Evolutionary conservation across 2,888 invertebrate species (phyloP).

Genomic region (Ferrisia virgata): DNA sequence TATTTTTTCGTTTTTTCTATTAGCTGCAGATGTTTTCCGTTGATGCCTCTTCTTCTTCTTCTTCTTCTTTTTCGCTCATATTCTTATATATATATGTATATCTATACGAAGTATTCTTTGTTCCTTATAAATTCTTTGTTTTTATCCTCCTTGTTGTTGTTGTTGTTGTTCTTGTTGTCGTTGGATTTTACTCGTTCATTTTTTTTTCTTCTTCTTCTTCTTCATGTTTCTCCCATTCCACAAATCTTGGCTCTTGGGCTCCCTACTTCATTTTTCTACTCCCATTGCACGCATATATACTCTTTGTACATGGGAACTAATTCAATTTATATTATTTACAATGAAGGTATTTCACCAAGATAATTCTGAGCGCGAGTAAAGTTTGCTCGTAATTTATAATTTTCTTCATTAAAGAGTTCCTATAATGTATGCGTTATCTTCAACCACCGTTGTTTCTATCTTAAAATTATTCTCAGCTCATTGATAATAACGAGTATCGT

Average conservation of each 20-base stretch:
- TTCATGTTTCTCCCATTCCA: neutral
- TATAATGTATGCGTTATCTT: neutral
- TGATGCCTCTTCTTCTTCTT: neutral
- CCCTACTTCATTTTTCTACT: neutral
- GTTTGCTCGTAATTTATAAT: neutral
- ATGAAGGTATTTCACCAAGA: neutral
- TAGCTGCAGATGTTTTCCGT: slow-evolving; percentile 32
- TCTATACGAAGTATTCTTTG: too few relatives aligned
- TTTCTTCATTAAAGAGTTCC: neutral
- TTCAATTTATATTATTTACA: neutral
- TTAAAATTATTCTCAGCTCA: too few relatives aligned
- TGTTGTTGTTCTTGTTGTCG: too few relatives aligned
- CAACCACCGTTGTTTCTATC: too few relatives aligned
- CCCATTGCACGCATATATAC: neutral
- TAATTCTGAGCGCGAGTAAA: neutral
- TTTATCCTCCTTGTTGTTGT: too few relatives aligned
- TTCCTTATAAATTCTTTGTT: too few relatives aligned
- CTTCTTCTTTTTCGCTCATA: neutral
- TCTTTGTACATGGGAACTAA: neutral
- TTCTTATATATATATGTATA: too few relatives aligned
- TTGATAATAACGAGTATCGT: too few relatives aligned
- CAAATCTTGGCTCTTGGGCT: neutral
- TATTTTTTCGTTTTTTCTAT: neutral
- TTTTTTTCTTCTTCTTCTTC: neutral
- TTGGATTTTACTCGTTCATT: too few relatives aligned